Percentiles rank a stretch among this genome's conserved stretches.
Conservation (phyloP, 2,797 vertebrate genomes). For the Crocidura indochinensis region DNA sequence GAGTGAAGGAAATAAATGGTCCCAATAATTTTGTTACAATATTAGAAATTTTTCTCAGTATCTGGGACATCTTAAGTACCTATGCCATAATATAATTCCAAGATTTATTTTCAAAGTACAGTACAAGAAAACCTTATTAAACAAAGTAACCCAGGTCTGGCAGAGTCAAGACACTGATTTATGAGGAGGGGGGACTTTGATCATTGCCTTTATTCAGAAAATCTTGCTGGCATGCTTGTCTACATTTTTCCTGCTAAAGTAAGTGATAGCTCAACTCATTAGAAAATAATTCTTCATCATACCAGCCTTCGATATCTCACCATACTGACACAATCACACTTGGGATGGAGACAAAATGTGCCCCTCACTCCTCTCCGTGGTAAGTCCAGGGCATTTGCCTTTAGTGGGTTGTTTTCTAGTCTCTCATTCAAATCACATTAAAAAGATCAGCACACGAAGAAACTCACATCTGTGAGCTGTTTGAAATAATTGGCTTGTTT, state of each 20-base stretch:
- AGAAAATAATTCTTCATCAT: neutral
- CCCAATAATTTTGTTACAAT: neutral
- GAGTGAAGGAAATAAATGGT: neutral
- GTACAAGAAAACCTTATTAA: conserved; percentile 8
- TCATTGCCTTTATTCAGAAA: conserved; percentile 2
- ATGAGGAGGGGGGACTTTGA: neutral
- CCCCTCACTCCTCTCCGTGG: neutral
- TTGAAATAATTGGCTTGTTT: conserved; percentile 70
- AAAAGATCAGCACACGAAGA: conserved; percentile 64
- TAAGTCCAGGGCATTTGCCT: conserved; percentile 22
- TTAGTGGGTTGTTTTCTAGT: conserved; percentile 18
- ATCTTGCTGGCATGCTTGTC: neutral
- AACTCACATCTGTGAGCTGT: conserved; percentile 68
- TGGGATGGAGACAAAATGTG: neutral
- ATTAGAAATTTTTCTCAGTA: neutral
- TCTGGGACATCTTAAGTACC: neutral
- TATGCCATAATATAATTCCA: neutral
- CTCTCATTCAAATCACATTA: conserved; percentile 53
- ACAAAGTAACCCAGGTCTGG: conserved; percentile 31
- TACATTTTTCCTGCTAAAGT: neutral
- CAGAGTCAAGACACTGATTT: neutral
- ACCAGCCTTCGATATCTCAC: neutral
- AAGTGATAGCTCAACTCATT: neutral
- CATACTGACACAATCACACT: neutral
- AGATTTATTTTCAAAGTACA: conserved; percentile 43